phyloP scores from a whole-genome alignment of 2,888 invertebrate species.

The Brenthis daphne region DNA sequence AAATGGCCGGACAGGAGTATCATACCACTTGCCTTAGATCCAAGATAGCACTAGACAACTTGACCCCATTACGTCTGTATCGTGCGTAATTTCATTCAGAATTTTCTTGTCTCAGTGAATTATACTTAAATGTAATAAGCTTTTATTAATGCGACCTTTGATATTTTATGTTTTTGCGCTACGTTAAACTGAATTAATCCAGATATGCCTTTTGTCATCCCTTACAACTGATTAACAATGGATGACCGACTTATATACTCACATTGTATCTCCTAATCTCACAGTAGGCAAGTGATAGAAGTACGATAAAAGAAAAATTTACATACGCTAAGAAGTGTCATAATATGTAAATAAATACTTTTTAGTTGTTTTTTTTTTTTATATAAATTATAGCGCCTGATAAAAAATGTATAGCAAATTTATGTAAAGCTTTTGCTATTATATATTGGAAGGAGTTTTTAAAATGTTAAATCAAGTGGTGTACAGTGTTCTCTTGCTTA shows the following conservation, averaged over 20 bases:
- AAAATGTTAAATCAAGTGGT: constrained; percentile 26
- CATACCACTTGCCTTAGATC: constrained; percentile 1
- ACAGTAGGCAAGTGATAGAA: constrained; percentile 24
- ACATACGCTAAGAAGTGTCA: background rate
- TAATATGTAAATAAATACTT: no score
- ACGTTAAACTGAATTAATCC: constrained; percentile 29
- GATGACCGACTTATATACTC: constrained; percentile 30
- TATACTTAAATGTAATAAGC: constrained; percentile 19
- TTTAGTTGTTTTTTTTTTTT: no score
- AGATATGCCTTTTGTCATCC: constrained; percentile 31
- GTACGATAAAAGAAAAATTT: background rate
- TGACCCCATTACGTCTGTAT: constrained; percentile 24
- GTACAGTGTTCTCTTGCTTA: constrained; percentile 17
- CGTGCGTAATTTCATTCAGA: constrained; percentile 28
- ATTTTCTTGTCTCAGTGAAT: constrained; percentile 18
- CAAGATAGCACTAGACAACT: constrained; percentile 15
- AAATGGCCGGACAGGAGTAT: constrained; percentile 16
- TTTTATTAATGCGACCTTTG: constrained; percentile 42
- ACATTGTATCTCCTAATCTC: constrained; percentile 18
- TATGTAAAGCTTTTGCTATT: constrained; percentile 8
- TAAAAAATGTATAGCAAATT: constrained; percentile 11
- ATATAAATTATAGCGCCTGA: constrained; percentile 21
- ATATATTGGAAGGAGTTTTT: constrained; percentile 12
- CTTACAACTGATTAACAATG: constrained; percentile 19
- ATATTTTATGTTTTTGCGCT: constrained; percentile 7